Evolutionary conservation across 1,140 invertebrate genomes (phyloP).

Genomic region (Popillia japonica): DNA sequence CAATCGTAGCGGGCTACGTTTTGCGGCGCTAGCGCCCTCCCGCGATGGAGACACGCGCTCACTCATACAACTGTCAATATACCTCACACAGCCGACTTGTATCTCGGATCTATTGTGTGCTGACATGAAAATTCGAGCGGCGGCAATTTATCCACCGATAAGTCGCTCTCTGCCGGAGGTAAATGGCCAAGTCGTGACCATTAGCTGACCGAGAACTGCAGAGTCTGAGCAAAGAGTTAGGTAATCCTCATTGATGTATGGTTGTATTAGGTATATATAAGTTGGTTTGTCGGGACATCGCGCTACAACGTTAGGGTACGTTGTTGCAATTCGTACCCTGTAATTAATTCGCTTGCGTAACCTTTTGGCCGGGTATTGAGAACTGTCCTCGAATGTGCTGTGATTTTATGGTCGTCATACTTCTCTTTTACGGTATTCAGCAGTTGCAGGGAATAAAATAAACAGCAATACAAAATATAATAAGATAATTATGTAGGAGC

Average conservation of each 20-base stretch:
- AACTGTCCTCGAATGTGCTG: not conserved
- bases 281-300: not conserved
- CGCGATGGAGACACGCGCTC: conserved; percentile 45
- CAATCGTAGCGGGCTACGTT: conserved; percentile 28
- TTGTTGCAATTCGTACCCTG: not conserved
- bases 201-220: conserved; percentile 46
- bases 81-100: conserved; percentile 55
- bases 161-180: conserved; percentile 60
- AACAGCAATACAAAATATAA: too few relatives aligned
- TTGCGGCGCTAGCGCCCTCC: conserved; percentile 28
- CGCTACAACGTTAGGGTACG: not conserved
- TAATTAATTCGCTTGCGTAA: conserved; percentile 44
- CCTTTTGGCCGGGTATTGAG: not conserved
- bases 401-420: not conserved
- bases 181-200: conserved; percentile 61
- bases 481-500: too few relatives aligned
- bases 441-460: too few relatives aligned
- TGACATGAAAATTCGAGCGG: conserved; percentile 59
- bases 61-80: conserved; percentile 55
- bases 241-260: conserved; percentile 40
- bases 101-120: conserved; percentile 59
- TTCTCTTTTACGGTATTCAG: too few relatives aligned
- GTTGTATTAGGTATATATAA: conserved; percentile 1
- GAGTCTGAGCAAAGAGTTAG: conserved; percentile 30
- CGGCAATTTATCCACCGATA: conserved; percentile 59